Evolutionary conservation across 2,888 invertebrate genomes (phyloP).

Genomic region (Perithous albicinctus): DNA sequence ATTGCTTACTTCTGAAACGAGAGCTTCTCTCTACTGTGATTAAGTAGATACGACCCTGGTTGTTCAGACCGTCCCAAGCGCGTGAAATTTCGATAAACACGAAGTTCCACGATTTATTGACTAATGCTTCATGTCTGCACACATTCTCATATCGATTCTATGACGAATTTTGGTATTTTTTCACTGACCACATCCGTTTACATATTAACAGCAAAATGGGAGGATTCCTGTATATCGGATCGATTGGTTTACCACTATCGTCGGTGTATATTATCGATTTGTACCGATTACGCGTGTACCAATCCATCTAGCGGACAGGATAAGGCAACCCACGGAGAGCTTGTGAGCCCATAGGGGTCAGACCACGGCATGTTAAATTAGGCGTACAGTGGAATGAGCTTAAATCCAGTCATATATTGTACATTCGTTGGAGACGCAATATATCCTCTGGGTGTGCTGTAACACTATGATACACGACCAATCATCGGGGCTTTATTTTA

Average conservation of each 20-base stretch:
- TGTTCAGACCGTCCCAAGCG: not conserved
- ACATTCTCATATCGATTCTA: not conserved
- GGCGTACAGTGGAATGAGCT: conserved; percentile 50
- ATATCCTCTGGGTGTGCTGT: no score
- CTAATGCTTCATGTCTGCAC: not conserved
- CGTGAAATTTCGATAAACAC: not conserved
- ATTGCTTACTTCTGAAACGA: not conserved
- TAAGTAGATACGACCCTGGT: not conserved
- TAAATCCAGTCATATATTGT: conserved; percentile 25
- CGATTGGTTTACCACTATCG: conserved; percentile 20
- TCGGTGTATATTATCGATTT: conserved; percentile 43
- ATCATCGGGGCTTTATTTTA: no score
- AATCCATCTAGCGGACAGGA: conserved; percentile 35
- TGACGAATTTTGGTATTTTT: not conserved
- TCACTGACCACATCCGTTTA: not conserved
- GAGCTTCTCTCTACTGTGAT: not conserved
- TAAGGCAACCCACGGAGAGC: conserved; percentile 13
- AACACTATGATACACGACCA: no score
- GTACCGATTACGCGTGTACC: conserved; percentile 58
- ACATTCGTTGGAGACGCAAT: not conserved
- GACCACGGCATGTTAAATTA: conserved; percentile 59
- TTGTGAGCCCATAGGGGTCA: conserved; percentile 35
- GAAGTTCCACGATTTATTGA: not conserved
- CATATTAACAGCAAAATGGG: conserved; percentile 7
- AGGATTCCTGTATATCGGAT: conserved; percentile 33